Evolutionary conservation across 2,888 invertebrate genomes (phyloP), one percentile per base, ranked within the genome.

Genomic region (Galeopsomyia nigrocyanea): DNA sequence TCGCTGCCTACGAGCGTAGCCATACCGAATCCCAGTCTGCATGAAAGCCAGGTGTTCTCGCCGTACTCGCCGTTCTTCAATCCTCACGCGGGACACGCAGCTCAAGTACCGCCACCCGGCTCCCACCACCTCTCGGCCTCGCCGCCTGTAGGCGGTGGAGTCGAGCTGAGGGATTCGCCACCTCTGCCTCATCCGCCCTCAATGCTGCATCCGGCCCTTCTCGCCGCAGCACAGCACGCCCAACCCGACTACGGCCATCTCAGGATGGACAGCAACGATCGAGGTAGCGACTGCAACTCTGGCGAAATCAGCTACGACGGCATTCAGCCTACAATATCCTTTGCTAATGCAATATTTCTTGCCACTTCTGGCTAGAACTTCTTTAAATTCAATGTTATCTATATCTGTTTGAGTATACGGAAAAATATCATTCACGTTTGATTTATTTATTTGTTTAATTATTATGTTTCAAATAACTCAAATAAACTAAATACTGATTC

Each of bases 251-350:
- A 94, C 88, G 90, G 90, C 77, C 92, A 91, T 85, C 89, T 92
- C 83, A 89, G 92, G 81, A 92, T 94, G 91, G 95, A 95, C 89
- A 91, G 92, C 86, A 93, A 93, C 84, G 95, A 95, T 87, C 91
- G 94, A 77, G 93, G 93, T 87, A 95, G 95, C 79, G 95, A 96
- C 89, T 95, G 95, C 90, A 95, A 95, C 89, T 94, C 95, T 82
- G 95, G 93, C 77, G 96, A 96, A 88, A 93, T 95, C 88, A 92
- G 92, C 84, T 96, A 95, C 90, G 96, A 96, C 88, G 95, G 95
- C 87, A 91, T 95, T 89, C 94, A 95, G 90, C 95, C 95, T 92
- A 95, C 95, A 91, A 95, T 96, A 95, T 96, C 96, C 94, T 96
- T 96, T 95, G 92, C 90, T 90, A 91, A 90, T 88, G 67, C 83